A percentile compares a stretch with the other conserved stretches of the same genome.
These are phyloP conservation scores for Malurus alboscapulatus DNA, from an alignment of 2,113 vertebrate genomes.

Conservation along the genomic window DNA sequence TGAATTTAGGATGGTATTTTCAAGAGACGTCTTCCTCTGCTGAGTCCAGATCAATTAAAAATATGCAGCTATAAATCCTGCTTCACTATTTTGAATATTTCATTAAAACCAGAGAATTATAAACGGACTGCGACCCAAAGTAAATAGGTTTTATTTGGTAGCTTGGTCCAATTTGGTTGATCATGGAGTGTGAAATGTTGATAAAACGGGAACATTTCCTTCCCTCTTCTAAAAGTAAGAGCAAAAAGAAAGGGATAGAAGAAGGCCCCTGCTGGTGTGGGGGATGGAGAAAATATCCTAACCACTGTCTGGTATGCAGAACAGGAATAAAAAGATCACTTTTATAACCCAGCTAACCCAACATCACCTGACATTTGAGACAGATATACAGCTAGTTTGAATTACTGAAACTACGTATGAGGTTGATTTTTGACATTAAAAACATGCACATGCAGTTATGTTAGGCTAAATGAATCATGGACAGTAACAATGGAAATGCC, in stretches of 20 bases:
- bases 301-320: background rate
- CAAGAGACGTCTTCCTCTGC: background rate
- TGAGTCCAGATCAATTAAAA: background rate
- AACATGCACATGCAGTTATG: background rate
- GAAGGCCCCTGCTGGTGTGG: background rate
- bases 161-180: background rate
- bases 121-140: background rate
- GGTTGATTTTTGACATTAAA: background rate
- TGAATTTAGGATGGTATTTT: background rate
- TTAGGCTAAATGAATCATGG: background rate
- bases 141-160: background rate
- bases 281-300: constrained; percentile 1
- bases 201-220: background rate
- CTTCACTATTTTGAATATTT: background rate
- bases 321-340: background rate
- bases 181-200: background rate
- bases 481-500: background rate
- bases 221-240: background rate
- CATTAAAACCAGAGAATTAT: background rate
- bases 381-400: background rate
- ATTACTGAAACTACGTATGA: background rate
- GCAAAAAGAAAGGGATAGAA: background rate
- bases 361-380: background rate
- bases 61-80: background rate
- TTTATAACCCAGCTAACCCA: background rate